Evolutionary conservation across 2,797 vertebrate species (phyloP).

Genomic region (Furcifer pardalis): DNA sequence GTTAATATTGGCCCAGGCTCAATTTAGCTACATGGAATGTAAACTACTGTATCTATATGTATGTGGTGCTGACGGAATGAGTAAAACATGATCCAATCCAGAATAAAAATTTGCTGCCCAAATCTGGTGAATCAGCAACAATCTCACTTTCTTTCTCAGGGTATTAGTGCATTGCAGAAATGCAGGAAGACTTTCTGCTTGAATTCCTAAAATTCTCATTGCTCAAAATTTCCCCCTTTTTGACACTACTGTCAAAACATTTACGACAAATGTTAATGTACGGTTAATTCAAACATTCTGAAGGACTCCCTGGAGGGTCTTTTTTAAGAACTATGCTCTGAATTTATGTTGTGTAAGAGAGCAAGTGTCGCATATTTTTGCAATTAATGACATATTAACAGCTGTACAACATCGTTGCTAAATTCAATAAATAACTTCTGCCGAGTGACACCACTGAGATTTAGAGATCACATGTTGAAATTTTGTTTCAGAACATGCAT

Average conservation of each 20-base stretch:
- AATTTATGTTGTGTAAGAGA: conserved; percentile 43
- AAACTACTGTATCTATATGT: not conserved
- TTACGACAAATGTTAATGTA: conserved; percentile 53
- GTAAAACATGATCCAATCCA: not conserved
- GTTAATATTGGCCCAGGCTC: not conserved
- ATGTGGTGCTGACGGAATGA: conserved; percentile 28
- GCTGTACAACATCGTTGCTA: conserved; percentile 1
- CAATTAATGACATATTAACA: conserved; percentile 43
- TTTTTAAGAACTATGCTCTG: conserved; percentile 47
- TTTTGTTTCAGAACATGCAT: conserved; percentile 24
- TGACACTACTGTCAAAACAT: conserved; percentile 69
- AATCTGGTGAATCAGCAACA: conserved; percentile 16
- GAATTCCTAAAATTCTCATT: conserved; percentile 59
- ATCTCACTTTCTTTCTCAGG: conserved; percentile 37
- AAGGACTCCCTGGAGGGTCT: conserved; percentile 42
- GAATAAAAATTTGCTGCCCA: conserved; percentile 7
- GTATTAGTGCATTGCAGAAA: conserved; percentile 43
- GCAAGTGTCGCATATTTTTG: conserved; percentile 33
- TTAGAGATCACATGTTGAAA: conserved; percentile 10
- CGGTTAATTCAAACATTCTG: conserved; percentile 39
- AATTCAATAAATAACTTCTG: not conserved
- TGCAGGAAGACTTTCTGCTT: conserved; percentile 49
- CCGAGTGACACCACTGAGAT: not conserved
- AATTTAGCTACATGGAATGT: not conserved
- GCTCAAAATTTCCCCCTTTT: conserved; percentile 58